Evolutionary conservation across 2,888 invertebrate species (phyloP), one percentile per base, ranked within the genome.

Genomic region (Cephus nigrinus): DNA sequence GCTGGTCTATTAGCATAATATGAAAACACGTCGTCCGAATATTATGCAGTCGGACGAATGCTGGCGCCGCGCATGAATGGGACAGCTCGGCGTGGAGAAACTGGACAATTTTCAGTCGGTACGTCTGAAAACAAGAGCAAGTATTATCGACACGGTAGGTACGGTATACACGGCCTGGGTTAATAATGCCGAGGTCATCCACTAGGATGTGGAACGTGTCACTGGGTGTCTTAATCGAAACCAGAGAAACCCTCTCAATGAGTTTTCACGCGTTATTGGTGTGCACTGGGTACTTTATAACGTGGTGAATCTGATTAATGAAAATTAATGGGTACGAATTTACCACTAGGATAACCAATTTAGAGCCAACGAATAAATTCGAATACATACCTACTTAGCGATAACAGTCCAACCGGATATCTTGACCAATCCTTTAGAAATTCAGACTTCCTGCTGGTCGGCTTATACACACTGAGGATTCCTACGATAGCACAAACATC

Each of bases 1-100:
- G 55, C 55, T 55, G 23, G 3, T 9, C 9, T 9, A 9, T 55
- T 55, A 77, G 74, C 73, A 76, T 76, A 76, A 79, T 75, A 75
- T 79, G 73, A 79, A 74, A 78, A 77, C 55, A 55, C 23, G 55
- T 55, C 55, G 5, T 23, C 5, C 23, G 9, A 55, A 15, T 55
- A 55, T 55, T 55, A 55, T 55, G 55, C 55, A 55, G 55, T 23
- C 55, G 55, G 23, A 55, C 55, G 55, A 55, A 0, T 55, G 55
- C 55, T 15, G 55, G 23, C 15, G 55, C 55, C 23, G 55, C 55
- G 55, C 55, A 55, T 55, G 55, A 55, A 55, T 55, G 55, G 55
- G 55, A 55, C 9, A 23, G 55, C 23, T 15, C 9, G 55, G 2
- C 2, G 55, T 9, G 55, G 2, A 55, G 23, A 55, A 55, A 23